Evolutionary conservation across 2,797 vertebrate species (phyloP), one percentile per base, ranked within the genome.

Genomic region (Prunella strophiata): DNA sequence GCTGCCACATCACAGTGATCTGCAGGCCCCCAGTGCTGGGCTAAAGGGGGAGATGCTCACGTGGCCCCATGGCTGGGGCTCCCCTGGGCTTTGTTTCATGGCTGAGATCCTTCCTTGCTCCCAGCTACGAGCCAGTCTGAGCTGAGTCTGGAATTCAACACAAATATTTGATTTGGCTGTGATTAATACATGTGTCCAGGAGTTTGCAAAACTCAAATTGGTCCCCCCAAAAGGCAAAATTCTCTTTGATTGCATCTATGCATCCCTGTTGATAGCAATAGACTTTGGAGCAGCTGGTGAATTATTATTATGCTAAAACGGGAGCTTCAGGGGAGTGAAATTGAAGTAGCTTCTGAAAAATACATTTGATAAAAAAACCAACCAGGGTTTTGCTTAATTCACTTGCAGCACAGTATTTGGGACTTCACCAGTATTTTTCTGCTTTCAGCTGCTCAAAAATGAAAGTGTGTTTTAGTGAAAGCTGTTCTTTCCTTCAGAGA

Each of bases 191-290:
- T 0, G 3, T 40, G 52, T 52, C 57, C 61, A 45, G 63, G 79
- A 89, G 71, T 67, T 54, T 42, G 68, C 57, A 76, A 5, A 92
- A 67, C 34, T 51, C 85, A 71, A 1, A 43, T 2, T 26, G 70
- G 52, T 67, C 36, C 71, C 86, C 84, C 57, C 42, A 51, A 80
- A 95, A 87, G 85, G 80, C 89, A 86, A 13, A 87, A 71, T 73
- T 66, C 72, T 87, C 63, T 82, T 62, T 74, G 90, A 74, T 32
- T 51, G 52, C 58, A 79, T 79, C 93, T 88, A 14, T 93, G 91
- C 85, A 91, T 58, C 71, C 83, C 83, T 82, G 68, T 48, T 43
- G 83, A 73, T 65, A 82, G 94, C 90, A 88, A 75, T 34, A 89
- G 87, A 36, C 61, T 65, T 88, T 51, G 58, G 0, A 89, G 91